Evolutionary conservation across 1,140 invertebrate genomes (phyloP).

Genomic region (Bombus haemorrhoidalis): DNA sequence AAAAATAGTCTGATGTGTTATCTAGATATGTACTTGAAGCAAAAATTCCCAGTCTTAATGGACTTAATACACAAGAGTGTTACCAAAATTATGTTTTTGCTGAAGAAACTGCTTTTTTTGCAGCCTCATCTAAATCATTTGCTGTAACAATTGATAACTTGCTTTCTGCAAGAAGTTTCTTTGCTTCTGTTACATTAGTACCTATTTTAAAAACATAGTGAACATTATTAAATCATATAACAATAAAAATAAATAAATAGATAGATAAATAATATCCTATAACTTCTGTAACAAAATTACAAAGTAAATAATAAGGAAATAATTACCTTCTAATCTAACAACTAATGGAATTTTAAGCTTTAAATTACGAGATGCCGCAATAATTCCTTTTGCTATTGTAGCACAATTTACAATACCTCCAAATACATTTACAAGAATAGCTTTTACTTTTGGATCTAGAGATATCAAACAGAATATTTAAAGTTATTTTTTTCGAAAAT

Average conservation of each 20-base stretch:
- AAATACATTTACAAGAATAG: conserved; percentile 99
- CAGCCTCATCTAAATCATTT: conserved; percentile 95
- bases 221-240: conserved; percentile 21
- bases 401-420: conserved; percentile 99
- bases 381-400: conserved; percentile 97
- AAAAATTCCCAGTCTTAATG: conserved; percentile 31
- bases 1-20: neutral
- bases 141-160: conserved; percentile 92
- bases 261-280: conserved; percentile 6
- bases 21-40: conserved; percentile 6
- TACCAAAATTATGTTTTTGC: conserved; percentile 76
- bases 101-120: conserved; percentile 90
- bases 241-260: conserved; percentile 24
- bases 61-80: neutral
- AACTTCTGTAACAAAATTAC: neutral
- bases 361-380: conserved; percentile 92
- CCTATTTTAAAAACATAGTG: conserved; percentile 78
- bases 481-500: conserved; percentile 25
- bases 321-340: conserved; percentile 95
- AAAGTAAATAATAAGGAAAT: conserved; percentile 73
- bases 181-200: conserved; percentile 88
- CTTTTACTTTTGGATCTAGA: conserved; percentile 94
- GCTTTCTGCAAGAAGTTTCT: conserved; percentile 90
- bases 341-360: conserved; percentile 94
- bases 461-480: conserved; percentile 55